Base-by-base conservation (phyloP, 2,797 vertebrate genomes). In the Ctenochaetus hawaiiensis region DNA sequence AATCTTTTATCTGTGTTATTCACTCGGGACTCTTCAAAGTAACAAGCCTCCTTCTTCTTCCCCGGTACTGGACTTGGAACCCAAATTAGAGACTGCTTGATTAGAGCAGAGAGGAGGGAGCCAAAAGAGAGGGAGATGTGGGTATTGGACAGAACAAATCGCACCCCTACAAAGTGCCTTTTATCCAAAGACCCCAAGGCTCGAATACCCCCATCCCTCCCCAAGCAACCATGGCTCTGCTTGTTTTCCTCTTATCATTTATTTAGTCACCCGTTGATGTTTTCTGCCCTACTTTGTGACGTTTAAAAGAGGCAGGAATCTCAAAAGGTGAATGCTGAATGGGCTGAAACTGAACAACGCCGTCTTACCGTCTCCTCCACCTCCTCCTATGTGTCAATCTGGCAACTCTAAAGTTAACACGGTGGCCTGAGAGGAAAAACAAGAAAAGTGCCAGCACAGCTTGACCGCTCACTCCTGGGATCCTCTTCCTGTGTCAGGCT, bases 1-100 rank as follows among this genome's bases (percentile, higher is more conserved):
- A 96, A 97, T 97, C 95, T 96, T 98, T 98, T 98, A 97, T 98
- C 97, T 97, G 96, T 96, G 95, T 97, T 96, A 97, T 97, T 97
- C 95, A 96, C 96, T 97, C 92, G 94, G 96, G 96, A 96, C 95
- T 95, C 96, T 97, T 98, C 96, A 97, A 96, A 97, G 96, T 96
- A 94, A 96, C 96, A 97, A 97, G 96, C 96, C 96, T 94, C 93
- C 94, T 97, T 97, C 96, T 95, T 97, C 92, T 96, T 96, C 94
- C 93, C 92, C 89, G 91, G 94, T 96, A 92, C 94, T 96, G 95
- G 96, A 96, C 96, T 97, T 96, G 96, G 96, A 97, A 96, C 96
- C 96, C 95, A 97, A 96, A 97, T 97, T 96, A 97, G 95, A 96
- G 96, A 95, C 95, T 95, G 92, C 94, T 95, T 96, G 95, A 95